phyloP scores from a whole-genome alignment of 2,888 invertebrate species.

The Calliphora vomitoria region DNA sequence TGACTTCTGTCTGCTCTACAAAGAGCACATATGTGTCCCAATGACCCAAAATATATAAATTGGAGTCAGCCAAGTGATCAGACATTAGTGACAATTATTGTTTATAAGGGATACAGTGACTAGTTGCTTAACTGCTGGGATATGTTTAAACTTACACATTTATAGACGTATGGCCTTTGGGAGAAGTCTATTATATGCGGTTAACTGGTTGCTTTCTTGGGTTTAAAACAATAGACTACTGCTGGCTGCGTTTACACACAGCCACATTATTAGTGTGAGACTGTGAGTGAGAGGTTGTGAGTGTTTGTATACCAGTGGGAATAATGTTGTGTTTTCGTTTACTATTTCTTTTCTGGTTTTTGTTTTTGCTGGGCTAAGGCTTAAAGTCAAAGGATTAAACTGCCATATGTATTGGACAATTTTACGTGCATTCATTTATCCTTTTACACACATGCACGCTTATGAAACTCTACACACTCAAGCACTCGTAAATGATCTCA shows the following conservation, averaged over 20 bases:
- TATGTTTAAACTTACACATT: slow-evolving; percentile 4
- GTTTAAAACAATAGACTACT: slow-evolving; percentile 57
- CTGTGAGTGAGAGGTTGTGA: not conserved
- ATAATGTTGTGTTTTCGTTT: not conserved
- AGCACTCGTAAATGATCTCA: not conserved
- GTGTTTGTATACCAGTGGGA: not conserved
- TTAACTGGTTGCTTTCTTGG: slow-evolving; percentile 70
- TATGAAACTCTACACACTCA: not conserved
- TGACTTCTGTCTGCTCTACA: too few relatives aligned
- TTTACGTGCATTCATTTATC: slow-evolving; percentile 38
- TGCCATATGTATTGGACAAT: slow-evolving; percentile 61
- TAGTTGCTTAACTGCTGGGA: too few relatives aligned
- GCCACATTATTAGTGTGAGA: not conserved
- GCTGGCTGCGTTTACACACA: slow-evolving; percentile 21
- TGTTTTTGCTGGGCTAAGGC: slow-evolving; percentile 9
- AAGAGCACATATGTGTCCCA: too few relatives aligned
- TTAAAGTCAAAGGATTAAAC: slow-evolving; percentile 67
- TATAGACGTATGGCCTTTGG: slow-evolving; percentile 53
- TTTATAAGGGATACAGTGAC: too few relatives aligned
- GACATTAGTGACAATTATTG: too few relatives aligned
- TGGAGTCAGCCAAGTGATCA: too few relatives aligned
- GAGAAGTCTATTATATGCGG: slow-evolving; percentile 69
- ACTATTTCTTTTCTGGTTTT: not conserved
- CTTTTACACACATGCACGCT: not conserved
- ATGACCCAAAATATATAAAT: too few relatives aligned